A percentile compares a stretch with the other conserved stretches of the same genome.
Evolutionary conservation across 2,797 vertebrate species (phyloP).

Genomic region (Darevskia nairensis): DNA sequence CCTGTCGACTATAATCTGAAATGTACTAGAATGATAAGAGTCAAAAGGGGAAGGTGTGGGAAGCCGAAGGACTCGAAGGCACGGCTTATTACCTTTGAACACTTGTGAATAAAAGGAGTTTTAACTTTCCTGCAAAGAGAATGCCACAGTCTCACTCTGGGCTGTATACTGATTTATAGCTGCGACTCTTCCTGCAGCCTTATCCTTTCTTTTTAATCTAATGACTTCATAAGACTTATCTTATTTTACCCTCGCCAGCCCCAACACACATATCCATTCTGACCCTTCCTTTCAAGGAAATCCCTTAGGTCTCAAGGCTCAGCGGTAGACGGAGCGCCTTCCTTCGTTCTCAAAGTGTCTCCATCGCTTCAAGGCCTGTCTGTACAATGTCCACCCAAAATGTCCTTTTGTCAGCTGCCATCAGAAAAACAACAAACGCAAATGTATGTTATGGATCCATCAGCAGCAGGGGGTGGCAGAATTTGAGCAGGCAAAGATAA

Average conservation of each 20-base stretch:
- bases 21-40: constrained; percentile 40
- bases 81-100: constrained; percentile 63
- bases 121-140: constrained; percentile 56
- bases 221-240: constrained; percentile 55
- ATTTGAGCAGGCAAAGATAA: neutral
- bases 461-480: neutral
- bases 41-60: constrained; percentile 48
- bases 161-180: constrained; percentile 51
- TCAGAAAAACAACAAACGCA: constrained; percentile 22
- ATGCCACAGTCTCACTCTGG: constrained; percentile 35
- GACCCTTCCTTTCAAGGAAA: constrained; percentile 42
- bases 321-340: constrained; percentile 8
- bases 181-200: constrained; percentile 48
- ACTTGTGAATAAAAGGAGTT: constrained; percentile 53
- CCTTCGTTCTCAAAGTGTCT: constrained; percentile 23
- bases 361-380: neutral
- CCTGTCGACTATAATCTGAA: constrained; percentile 48
- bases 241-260: neutral
- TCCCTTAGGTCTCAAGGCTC: constrained; percentile 21
- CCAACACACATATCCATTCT: neutral
- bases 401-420: neutral
- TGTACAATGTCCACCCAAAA: constrained; percentile 2
- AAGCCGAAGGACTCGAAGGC: constrained; percentile 37
- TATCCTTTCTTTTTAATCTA: constrained; percentile 60
- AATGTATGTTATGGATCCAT: constrained; percentile 17